Conservation (phyloP, 2,797 vertebrate species). For the Dicrostonyx torquatus region DNA sequence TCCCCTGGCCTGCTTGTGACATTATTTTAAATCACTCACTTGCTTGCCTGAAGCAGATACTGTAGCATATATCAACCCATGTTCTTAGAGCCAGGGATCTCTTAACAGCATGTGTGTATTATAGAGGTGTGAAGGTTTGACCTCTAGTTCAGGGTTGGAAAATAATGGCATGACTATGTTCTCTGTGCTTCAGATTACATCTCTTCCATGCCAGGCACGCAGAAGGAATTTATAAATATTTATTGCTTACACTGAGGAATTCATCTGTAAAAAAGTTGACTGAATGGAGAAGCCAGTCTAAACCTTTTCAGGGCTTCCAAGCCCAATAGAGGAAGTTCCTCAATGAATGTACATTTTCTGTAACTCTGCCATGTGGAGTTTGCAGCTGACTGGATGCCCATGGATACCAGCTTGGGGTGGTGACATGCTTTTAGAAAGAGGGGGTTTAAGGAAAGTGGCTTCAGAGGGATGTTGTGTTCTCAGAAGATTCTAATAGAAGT, state of each 20-base stretch:
- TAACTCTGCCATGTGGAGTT: neutral
- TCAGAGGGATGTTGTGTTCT: neutral
- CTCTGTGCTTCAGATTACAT: neutral
- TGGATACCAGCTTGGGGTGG: neutral
- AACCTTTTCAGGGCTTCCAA: neutral
- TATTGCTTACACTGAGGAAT: conserved; percentile 18
- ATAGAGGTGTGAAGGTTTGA: neutral
- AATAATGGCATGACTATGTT: neutral
- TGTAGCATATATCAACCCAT: neutral
- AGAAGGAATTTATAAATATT: neutral
- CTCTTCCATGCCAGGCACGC: neutral
- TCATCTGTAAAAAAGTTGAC: neutral
- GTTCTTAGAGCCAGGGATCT: neutral
- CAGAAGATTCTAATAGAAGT: conserved; percentile 2
- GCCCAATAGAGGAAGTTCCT: neutral
- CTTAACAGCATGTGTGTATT: neutral
- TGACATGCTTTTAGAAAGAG: neutral
- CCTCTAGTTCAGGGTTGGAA: neutral
- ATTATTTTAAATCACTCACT: neutral
- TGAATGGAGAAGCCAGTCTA: neutral
- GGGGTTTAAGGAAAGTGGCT: neutral
- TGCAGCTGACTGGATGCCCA: neutral
- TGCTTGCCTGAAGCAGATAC: neutral
- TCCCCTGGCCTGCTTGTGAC: neutral
- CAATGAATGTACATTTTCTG: neutral